These are phyloP conservation scores for Maniola hyperantus DNA, from an alignment of 2,888 invertebrate genomes.

Conservation along the genomic window DNA sequence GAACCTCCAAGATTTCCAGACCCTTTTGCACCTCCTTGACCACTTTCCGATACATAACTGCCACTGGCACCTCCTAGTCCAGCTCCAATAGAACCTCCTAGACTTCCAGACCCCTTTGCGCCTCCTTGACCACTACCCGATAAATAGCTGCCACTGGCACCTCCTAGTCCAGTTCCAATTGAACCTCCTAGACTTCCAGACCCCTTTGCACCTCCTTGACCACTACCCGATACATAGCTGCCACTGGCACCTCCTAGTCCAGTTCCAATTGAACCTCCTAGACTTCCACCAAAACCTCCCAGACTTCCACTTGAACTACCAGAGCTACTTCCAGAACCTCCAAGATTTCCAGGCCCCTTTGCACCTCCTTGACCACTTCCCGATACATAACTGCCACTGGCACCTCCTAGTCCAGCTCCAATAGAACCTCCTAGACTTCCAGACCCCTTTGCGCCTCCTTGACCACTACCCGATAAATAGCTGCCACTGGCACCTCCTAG, in stretches of 20 bases:
- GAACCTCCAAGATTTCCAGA: conserved; percentile 23
- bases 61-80: too few species aligned
- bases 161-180: conserved; percentile 29
- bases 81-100: too few species aligned
- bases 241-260: too few species aligned
- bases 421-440: too few species aligned
- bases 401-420: neutral
- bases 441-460: conserved; percentile 4
- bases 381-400: conserved; percentile 28
- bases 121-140: neutral
- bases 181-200: conserved; percentile 23
- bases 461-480: too few species aligned
- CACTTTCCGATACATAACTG: conserved; percentile 39
- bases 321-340: conserved; percentile 25
- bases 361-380: conserved; percentile 41
- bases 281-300: conserved; percentile 25
- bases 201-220: too few species aligned
- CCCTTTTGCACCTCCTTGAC: too few species aligned
- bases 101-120: conserved; percentile 25
- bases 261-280: too few species aligned
- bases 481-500: too few species aligned
- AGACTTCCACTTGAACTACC: conserved; percentile 37
- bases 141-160: neutral
- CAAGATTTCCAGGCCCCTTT: conserved; percentile 27
- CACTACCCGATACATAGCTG: too few species aligned